Evolutionary conservation across 1,140 invertebrate species (phyloP), one percentile per base, ranked within the genome.

Genomic region (Musca vetustissima): DNA sequence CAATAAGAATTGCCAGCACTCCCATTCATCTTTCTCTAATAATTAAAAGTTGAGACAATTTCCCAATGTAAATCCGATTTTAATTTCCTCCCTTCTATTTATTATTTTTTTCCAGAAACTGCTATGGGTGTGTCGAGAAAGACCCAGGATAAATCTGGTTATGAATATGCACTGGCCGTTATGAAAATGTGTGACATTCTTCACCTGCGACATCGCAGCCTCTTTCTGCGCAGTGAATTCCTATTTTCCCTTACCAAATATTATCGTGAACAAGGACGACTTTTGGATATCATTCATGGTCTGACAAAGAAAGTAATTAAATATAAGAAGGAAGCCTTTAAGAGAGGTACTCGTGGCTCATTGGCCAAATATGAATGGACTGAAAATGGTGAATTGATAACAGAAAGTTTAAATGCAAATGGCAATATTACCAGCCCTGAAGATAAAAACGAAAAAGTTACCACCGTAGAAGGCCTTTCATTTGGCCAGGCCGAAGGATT

Each of bases 111-210:
- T 82, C 19, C 80, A 89, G 91, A 93, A 85, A 93, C 91, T 15
- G 91, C 91, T 1, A 93, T 93, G 91, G 91, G 91, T 69, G 91
- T 92, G 0, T 91, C 89, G 71, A 91, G 91, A 73, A 87, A 85
- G 32, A 91, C 90, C 3, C 90, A 92, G 80, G 89, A 89, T 67
- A 87, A 88, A 73, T 91, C 90, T 69, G 91, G 91, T 19, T 91
- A 88, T 73, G 90, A 92, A 79, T 93, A 93, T 71, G 92, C 92
- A 0, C 90, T 92, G 89, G 91, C 92, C 68, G 92, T 93, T 0
- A 93, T 93, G 91, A 91, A 92, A 74, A 92, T 93, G 87, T 92
- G 90, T 73, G 90, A 92, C 70, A 92, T 94, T 68, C 86, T 93
- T 0, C 92, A 93, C 75, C 82, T 90, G 17, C 89, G 96, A 72